Percentiles rank a stretch among this genome's conserved stretches.
These are phyloP conservation scores for Pangasius mekongensis DNA, from an alignment of 2,797 vertebrate genomes.

Conservation along the genomic window DNA sequence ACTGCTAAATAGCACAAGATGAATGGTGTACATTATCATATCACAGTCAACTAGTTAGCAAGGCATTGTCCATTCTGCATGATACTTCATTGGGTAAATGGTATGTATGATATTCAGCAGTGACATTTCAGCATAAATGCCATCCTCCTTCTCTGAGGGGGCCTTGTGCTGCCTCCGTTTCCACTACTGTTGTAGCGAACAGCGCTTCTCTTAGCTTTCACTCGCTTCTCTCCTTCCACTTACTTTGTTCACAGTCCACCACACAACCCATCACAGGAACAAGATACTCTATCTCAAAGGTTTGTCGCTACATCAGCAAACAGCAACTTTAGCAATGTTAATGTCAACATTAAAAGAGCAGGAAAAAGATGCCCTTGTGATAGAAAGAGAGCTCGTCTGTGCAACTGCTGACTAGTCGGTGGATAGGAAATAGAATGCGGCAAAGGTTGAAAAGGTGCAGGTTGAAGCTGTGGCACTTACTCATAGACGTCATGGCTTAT, in stretches of 20 bases:
- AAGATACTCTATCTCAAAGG: not conserved
- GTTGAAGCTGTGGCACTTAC: constrained; percentile 77
- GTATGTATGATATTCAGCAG: constrained; percentile 47
- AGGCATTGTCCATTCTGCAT: constrained; percentile 41
- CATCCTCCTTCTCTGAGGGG: constrained; percentile 48
- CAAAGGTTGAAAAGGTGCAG: not conserved
- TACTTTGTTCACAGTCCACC: not conserved
- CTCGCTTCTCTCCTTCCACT: not conserved
- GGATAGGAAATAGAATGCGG: not conserved
- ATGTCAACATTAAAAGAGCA: not conserved
- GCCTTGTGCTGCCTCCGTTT: constrained; percentile 32
- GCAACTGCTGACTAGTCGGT: not conserved
- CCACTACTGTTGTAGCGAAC: constrained; percentile 36
- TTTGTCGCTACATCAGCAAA: not conserved
- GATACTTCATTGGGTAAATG: constrained; percentile 44
- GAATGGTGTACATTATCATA: not conserved
- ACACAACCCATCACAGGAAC: not conserved
- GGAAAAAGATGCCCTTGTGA: not conserved
- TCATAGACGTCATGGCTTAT: constrained; percentile 69
- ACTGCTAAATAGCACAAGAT: not conserved
- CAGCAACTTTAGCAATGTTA: not conserved
- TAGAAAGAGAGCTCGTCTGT: not conserved
- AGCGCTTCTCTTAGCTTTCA: not conserved
- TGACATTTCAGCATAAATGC: constrained; percentile 64
- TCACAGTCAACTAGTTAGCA: constrained; percentile 26